phyloP scores from a whole-genome alignment of 2,888 invertebrate species.

The Scaeva pyrastri region DNA sequence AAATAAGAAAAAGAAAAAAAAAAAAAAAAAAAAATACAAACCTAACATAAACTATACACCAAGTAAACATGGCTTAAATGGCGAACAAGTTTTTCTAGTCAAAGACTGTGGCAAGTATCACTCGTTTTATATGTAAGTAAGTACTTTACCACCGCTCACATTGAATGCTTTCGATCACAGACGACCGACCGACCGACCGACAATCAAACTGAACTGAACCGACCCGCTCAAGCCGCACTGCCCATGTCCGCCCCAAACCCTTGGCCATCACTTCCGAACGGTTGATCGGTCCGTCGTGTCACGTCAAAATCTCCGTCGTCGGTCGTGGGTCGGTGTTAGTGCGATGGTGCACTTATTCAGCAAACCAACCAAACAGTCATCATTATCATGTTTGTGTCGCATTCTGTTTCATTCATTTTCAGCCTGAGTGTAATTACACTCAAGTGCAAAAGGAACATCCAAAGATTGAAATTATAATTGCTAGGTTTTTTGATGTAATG shows the following conservation, averaged over 20 bases:
- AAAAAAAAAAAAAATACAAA: background rate
- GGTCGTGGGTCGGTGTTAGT: background rate
- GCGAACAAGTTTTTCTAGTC: conserved; percentile 75
- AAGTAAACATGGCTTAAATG: conserved; percentile 72
- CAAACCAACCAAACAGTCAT: conserved; percentile 45
- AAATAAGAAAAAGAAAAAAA: background rate
- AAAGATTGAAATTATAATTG: no score
- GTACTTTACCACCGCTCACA: conserved; percentile 32
- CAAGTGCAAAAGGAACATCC: background rate
- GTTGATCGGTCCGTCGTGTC: no score
- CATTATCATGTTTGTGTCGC: conserved; percentile 59
- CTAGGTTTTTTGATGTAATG: no score
- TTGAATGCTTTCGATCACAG: conserved; percentile 71
- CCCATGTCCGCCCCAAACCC: background rate
- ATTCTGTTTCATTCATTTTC: conserved; percentile 68
- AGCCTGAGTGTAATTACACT: conserved; percentile 1
- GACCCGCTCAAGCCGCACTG: background rate
- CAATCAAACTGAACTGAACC: background rate
- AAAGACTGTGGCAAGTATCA: conserved; percentile 45
- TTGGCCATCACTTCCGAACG: background rate
- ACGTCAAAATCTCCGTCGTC: no score
- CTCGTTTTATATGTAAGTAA: conserved; percentile 19
- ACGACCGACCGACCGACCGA: background rate
- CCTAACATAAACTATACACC: conserved; percentile 53
- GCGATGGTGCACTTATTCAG: conserved; percentile 30